Base-by-base conservation (phyloP, 2,888 invertebrate genomes). In the Sesamia inferens region DNA sequence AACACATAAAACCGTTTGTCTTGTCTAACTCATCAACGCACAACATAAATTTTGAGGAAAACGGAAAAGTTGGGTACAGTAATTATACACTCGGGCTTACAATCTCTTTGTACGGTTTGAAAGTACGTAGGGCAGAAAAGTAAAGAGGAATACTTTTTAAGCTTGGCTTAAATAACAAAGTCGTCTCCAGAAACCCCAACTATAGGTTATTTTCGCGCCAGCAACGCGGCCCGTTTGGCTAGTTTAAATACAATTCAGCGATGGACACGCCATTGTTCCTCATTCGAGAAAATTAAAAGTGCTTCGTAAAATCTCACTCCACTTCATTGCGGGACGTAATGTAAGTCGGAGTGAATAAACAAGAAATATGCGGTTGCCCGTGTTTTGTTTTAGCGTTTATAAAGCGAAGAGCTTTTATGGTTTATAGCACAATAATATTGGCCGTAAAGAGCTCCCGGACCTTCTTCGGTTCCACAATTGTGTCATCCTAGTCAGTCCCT, bases 381-480 rank as follows among this genome's bases (percentile, higher is more conserved):
- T 92, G 92, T 93, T 94, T 94, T 94, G 92, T 94, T 93, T 92
- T 90, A 93, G 89, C 90, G 91, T 92, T 93, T 93, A 94, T 92
- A 93, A 93, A 93, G 76, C 91, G 92, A 89, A 89, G 86, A 88
- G 91, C 90, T 89, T 93, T 94, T 94, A 94, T 94, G 93, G 93
- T 94, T 95, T 94, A 95, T 94, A 87, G 93, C 93, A 91, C 93
- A 94, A 95, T 95, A 95, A 93, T 94, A 93, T 92, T 90, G 94
- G 87, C 88, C 92, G 90, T 94, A 94, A 94, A 94, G 91, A 90
- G 86, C 88, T 89, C 89, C 90, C 90, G 89, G 92, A 90, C 92
- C 91, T 90, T 89, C 90, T 90, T 86, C 85, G 89, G 89, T 86
- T 90, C 86, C 88, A 89, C 92, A 93, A 94, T 94, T 93, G 93